phyloP scores from a whole-genome alignment of 2,113 vertebrate species.

The Thryonomys swinderianus region DNA sequence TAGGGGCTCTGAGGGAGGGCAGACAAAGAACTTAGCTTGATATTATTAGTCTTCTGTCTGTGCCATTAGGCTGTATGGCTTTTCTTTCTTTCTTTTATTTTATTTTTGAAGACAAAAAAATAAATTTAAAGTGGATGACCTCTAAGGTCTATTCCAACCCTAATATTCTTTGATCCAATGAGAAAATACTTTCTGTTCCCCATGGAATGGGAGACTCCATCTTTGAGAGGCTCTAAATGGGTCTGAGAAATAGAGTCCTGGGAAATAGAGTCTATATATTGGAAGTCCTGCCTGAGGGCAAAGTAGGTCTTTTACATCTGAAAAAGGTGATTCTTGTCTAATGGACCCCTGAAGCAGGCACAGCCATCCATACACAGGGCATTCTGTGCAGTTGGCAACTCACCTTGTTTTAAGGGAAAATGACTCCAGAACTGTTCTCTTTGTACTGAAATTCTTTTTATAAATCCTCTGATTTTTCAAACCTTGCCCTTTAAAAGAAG shows the following conservation, averaged over 20 bases:
- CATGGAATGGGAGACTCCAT: conserved; percentile 3
- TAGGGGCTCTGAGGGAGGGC: not conserved
- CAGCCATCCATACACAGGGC: not conserved
- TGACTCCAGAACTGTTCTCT: conserved; percentile 59
- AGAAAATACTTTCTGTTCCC: not conserved
- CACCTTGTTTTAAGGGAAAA: conserved; percentile 66
- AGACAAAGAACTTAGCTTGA: not conserved
- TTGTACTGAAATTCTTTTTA: conserved; percentile 57
- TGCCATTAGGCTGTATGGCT: not conserved
- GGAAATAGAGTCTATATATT: conserved; percentile 35
- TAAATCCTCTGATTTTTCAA: conserved; percentile 69
- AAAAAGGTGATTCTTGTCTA: conserved; percentile 39
- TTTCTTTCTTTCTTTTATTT: conserved; percentile 20
- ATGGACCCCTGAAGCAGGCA: not conserved
- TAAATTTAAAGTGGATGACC: conserved; percentile 39
- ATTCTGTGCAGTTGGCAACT: conserved; percentile 23
- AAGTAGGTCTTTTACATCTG: conserved; percentile 53
- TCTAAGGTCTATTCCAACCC: not conserved
- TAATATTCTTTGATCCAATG: conserved; percentile 42
- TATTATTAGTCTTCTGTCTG: not conserved
- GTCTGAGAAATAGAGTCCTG: conserved; percentile 44
- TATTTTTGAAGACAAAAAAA: conserved; percentile 19
- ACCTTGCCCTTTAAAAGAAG: conserved; percentile 72
- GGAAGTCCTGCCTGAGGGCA: not conserved
- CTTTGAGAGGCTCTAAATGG: conserved; percentile 43